Evolutionary conservation across 92 coral and sea anemone species (phyloP).

Genomic region (Bergia sp.): DNA sequence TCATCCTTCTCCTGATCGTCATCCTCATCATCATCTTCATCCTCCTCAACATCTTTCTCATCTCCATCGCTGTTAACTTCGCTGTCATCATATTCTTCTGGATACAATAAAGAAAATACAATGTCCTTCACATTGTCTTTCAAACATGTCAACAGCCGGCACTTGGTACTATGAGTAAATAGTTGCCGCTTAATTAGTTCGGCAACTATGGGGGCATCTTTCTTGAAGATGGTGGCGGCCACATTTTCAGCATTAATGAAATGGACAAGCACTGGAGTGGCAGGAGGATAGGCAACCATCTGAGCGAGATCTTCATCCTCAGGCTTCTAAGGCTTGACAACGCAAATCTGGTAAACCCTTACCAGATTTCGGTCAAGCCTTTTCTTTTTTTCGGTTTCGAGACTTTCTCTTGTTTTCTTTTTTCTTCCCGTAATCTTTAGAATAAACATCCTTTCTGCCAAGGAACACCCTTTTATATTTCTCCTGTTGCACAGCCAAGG

Average conservation of each 20-base stretch:
- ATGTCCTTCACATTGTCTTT: constrained; percentile 11
- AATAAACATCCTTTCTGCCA: neutral
- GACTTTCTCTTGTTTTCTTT: too few species aligned
- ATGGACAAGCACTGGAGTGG: too few species aligned
- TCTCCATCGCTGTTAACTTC: neutral
- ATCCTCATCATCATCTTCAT: neutral
- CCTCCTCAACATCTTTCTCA: neutral
- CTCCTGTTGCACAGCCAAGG: neutral
- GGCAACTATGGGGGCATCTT: too few species aligned
- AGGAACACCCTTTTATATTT: constrained; percentile 7
- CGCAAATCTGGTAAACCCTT: too few species aligned
- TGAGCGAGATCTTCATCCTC: too few species aligned
- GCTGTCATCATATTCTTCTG: constrained; percentile 3
- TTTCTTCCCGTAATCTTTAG: neutral
- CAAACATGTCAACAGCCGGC: constrained; percentile 9
- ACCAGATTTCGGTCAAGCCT: too few species aligned
- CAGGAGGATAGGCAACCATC: too few species aligned
- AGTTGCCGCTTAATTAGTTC: neutral
- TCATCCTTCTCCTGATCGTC: too few species aligned
- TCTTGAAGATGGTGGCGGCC: too few species aligned
- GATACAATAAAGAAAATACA: constrained; percentile 11
- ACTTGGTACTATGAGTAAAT: constrained; percentile 7
- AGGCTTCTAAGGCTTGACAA: too few species aligned
- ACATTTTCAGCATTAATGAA: too few species aligned
- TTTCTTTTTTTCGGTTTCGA: too few species aligned